Evolutionary conservation across 2,113 vertebrate genomes (phyloP).

Genomic region (Columba livia): DNA sequence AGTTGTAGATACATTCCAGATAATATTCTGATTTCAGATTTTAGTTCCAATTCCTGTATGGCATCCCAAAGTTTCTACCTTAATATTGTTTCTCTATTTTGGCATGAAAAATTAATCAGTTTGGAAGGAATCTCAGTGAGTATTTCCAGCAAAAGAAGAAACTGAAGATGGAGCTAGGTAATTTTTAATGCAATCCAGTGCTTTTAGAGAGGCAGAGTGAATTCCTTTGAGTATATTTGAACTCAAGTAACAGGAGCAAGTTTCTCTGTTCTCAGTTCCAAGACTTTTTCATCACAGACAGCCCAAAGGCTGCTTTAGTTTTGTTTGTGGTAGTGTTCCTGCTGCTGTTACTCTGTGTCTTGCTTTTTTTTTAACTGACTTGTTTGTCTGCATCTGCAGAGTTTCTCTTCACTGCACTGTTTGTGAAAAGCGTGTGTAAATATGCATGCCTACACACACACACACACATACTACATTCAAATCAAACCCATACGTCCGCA

Average conservation of each 20-base stretch:
- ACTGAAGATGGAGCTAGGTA: neutral
- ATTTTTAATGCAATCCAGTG: neutral
- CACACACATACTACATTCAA: neutral
- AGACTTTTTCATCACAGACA: neutral
- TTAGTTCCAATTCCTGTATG: neutral
- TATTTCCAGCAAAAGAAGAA: conserved; percentile 2
- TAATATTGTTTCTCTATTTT: neutral
- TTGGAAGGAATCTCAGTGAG: neutral
- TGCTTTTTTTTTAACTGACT: neutral
- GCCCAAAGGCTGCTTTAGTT: neutral
- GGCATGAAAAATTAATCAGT: neutral
- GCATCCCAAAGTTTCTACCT: neutral
- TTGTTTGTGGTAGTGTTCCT: neutral
- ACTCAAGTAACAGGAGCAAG: neutral
- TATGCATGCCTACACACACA: no score
- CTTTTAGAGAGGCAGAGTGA: neutral
- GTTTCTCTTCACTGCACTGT: neutral
- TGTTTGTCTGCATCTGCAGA: neutral
- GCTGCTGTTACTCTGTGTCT: neutral
- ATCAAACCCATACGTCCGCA: neutral
- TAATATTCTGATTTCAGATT: neutral
- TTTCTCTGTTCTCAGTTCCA: neutral
- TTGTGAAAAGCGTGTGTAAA: neutral
- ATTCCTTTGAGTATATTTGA: neutral
- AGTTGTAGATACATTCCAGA: neutral